Conservation (phyloP, 2,113 vertebrate species). For the Trematocara nigrifrons region DNA sequence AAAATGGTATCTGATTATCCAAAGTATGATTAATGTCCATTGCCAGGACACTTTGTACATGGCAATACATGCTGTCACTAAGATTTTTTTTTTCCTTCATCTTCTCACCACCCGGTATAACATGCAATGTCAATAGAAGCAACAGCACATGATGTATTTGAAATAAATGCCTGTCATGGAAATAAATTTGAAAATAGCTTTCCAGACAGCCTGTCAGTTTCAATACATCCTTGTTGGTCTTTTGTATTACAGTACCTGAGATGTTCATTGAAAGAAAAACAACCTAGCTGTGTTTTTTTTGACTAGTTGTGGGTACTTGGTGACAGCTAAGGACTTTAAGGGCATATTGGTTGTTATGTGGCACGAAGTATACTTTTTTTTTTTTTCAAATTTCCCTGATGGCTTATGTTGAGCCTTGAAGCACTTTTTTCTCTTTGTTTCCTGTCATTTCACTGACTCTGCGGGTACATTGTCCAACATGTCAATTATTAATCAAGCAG, state of each 20-base stretch:
- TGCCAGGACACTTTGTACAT: slow-evolving; percentile 44
- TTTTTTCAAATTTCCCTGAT: slow-evolving; percentile 9
- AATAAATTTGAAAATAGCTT: slow-evolving; percentile 66
- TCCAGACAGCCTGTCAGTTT: slow-evolving; percentile 58
- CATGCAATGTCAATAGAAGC: slow-evolving; percentile 23
- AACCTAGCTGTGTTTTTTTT: slow-evolving; percentile 1
- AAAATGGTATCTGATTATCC: slow-evolving; percentile 33
- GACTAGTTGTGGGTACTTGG: not conserved
- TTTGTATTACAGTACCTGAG: slow-evolving; percentile 32
- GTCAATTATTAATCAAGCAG: slow-evolving; percentile 33
- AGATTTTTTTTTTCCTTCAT: not conserved
- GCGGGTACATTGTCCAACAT: not conserved
- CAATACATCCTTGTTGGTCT: slow-evolving; percentile 39
- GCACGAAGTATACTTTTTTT: not conserved
- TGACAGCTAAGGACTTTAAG: slow-evolving; percentile 59
- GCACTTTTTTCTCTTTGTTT: slow-evolving; percentile 6
- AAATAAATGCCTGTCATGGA: slow-evolving; percentile 64
- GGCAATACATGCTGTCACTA: slow-evolving; percentile 41
- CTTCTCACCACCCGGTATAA: not conserved
- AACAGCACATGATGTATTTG: slow-evolving; percentile 57
- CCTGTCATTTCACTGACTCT: slow-evolving; percentile 15
- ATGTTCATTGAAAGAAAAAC: slow-evolving; percentile 41
- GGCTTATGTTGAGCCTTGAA: slow-evolving; percentile 2
- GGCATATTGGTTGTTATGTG: slow-evolving; percentile 27
- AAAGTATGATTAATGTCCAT: slow-evolving; percentile 66